These are phyloP conservation scores for Leuctra nigra DNA, from an alignment of 2,888 invertebrate species.

Conservation along the genomic window DNA sequence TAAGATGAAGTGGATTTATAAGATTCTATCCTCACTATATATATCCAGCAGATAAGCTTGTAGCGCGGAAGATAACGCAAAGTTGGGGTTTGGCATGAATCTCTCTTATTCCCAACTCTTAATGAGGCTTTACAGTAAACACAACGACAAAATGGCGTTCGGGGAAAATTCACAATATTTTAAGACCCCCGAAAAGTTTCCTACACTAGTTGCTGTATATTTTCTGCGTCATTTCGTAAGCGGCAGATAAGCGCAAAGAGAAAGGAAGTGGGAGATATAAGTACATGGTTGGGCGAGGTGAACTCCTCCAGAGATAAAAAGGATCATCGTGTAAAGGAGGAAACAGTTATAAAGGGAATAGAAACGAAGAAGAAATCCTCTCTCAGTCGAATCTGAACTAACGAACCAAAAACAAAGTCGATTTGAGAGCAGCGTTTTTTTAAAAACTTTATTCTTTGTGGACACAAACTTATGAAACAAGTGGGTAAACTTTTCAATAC, in stretches of 20 bases:
- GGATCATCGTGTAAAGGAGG: slow-evolving; percentile 4
- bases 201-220: background rate
- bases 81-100: background rate
- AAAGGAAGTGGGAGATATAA: slow-evolving; percentile 5
- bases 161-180: background rate
- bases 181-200: background rate
- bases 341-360: slow-evolving; percentile 11
- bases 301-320: slow-evolving; percentile 10
- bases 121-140: slow-evolving; percentile 15
- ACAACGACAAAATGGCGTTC: background rate
- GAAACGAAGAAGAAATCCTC: slow-evolving; percentile 3
- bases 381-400: background rate
- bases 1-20: too few species aligned
- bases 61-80: too few species aligned
- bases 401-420: slow-evolving; percentile 10
- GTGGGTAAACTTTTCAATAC: background rate
- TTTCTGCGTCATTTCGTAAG: background rate
- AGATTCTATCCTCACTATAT: too few species aligned
- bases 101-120: background rate
- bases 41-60: too few species aligned
- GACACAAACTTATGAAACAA: background rate
- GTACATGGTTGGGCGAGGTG: background rate
- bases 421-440: background rate
- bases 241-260: slow-evolving; percentile 3
- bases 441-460: background rate